These are phyloP conservation scores for Penaeus vannamei DNA, from an alignment of 1,140 invertebrate species.

Conservation along the genomic window DNA sequence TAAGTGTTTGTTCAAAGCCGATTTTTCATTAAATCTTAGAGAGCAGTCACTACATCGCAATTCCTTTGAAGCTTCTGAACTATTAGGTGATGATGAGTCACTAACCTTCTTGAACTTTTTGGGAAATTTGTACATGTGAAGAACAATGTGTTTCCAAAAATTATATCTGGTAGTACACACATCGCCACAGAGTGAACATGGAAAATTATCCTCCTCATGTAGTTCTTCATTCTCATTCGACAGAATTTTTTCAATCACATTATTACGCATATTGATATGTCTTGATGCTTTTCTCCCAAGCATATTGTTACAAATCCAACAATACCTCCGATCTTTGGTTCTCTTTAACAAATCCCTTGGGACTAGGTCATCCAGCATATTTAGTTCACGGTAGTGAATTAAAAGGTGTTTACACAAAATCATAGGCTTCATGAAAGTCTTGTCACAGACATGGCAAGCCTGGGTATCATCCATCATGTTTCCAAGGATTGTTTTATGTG, in stretches of 20 bases:
- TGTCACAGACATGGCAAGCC: conserved; percentile 49
- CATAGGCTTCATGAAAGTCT: conserved; percentile 42
- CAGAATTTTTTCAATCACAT: conserved; percentile 42
- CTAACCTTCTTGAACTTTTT: neutral
- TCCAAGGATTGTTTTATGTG: conserved; percentile 14
- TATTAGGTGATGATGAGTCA: too few species aligned
- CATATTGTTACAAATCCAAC: conserved; percentile 55
- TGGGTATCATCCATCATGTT: conserved; percentile 32
- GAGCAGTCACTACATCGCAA: conserved; percentile 33
- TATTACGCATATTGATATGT: conserved; percentile 37
- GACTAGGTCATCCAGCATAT: conserved; percentile 54
- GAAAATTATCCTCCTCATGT: conserved; percentile 14
- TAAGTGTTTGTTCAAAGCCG: conserved; percentile 30
- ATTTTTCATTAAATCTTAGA: conserved; percentile 28
- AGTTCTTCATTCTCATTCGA: conserved; percentile 25
- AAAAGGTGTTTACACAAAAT: conserved; percentile 45
- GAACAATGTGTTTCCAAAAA: conserved; percentile 54
- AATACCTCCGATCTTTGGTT: conserved; percentile 24
- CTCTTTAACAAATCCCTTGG: conserved; percentile 41
- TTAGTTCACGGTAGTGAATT: conserved; percentile 48
- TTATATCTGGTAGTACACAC: conserved; percentile 43
- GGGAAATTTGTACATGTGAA: conserved; percentile 39
- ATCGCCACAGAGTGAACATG: conserved; percentile 45
- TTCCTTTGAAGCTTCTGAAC: too few species aligned
- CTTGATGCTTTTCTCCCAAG: conserved; percentile 25